phyloP scores from a whole-genome alignment of 2,797 vertebrate species.

The Xiphophorus birchmanni region DNA sequence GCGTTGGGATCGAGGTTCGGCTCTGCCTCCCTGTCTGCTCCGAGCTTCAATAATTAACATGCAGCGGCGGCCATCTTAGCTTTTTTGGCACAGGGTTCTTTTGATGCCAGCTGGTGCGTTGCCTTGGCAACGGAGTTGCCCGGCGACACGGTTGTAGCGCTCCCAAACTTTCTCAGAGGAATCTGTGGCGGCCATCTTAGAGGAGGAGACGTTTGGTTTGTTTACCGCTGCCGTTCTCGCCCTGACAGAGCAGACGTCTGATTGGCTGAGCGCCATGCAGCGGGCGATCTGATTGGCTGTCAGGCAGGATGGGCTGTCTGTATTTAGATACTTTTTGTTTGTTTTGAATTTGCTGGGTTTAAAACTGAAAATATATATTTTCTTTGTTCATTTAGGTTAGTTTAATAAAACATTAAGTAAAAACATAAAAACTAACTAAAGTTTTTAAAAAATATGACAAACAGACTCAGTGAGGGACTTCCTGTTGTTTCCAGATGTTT shows the following conservation, averaged over 20 bases:
- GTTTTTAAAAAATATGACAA: not conserved
- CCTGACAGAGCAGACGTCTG: slow-evolving; percentile 69
- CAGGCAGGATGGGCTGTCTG: not conserved
- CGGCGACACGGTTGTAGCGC: slow-evolving; percentile 29
- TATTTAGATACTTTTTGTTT: not conserved
- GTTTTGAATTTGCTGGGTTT: not conserved
- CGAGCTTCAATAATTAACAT: slow-evolving; percentile 71
- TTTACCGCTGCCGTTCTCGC: slow-evolving; percentile 50
- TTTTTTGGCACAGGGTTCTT: slow-evolving; percentile 59
- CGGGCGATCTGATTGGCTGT: slow-evolving; percentile 58
- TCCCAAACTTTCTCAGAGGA: slow-evolving; percentile 45
- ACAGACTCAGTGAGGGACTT: not conserved
- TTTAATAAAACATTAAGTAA: not conserved
- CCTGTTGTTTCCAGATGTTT: not conserved
- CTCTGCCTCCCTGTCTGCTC: slow-evolving; percentile 55
- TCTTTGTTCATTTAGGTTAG: not conserved
- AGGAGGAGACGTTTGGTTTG: slow-evolving; percentile 49
- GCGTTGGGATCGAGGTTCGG: not conserved
- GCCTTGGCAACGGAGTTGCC: slow-evolving; percentile 54
- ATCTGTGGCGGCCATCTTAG: slow-evolving; percentile 53
- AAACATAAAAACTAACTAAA: not conserved
- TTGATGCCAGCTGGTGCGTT: slow-evolving; percentile 65
- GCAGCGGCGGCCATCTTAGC: slow-evolving; percentile 73
- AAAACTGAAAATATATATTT: not conserved
- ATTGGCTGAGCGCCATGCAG: slow-evolving; percentile 60